Evolutionary conservation across 2,888 invertebrate species (phyloP), one percentile per base, ranked within the genome.

Genomic region (Oxycera nigricornis): DNA sequence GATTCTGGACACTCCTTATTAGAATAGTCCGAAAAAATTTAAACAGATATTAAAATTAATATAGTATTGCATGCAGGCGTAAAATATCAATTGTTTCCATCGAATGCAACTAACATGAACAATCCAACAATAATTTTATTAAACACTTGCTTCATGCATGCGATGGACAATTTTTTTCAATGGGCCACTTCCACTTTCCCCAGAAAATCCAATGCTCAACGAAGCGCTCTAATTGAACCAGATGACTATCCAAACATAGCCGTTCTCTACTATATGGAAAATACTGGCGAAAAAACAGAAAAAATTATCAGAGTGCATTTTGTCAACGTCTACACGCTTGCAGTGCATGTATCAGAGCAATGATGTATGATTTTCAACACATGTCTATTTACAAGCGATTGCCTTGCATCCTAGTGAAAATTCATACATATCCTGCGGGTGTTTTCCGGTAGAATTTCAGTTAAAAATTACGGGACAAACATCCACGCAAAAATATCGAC

Each of bases 391-490:
- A 31, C 61, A 61, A 31, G 61, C 31, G 61, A 61, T 61, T 61
- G n/a, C 17, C 61, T 30, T 30, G 31, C 30, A 61, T 26, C n/a
- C 20, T 55, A 22, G 22, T 62, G 62, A 62, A 62, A 62, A 67
- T 67, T 65, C 20, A 30, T 72, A 55, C 65, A 62, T 62, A 28
- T 55, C 74, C 52, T 62, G 74, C 55, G 70, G 62, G 62, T 72
- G 72, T 65, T 24, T 74, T 70, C 68, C 74, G 70, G 74, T n/a
- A n/a, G n/a, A 57, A 70, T 74, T 74, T 70, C 67, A 70, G 74
- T 73, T 67, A 59, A 74, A 59, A 67, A 74, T 74, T 59, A 68
- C 59, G 61, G 62, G 52, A 67, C 68, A 67, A 57, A 14, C 17
- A 46, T 14, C 17, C 6, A 11, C 2, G 46, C 6, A 46, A 46